phyloP scores from a whole-genome alignment of 2,888 invertebrate species.

The Agonopterix heracliana region DNA sequence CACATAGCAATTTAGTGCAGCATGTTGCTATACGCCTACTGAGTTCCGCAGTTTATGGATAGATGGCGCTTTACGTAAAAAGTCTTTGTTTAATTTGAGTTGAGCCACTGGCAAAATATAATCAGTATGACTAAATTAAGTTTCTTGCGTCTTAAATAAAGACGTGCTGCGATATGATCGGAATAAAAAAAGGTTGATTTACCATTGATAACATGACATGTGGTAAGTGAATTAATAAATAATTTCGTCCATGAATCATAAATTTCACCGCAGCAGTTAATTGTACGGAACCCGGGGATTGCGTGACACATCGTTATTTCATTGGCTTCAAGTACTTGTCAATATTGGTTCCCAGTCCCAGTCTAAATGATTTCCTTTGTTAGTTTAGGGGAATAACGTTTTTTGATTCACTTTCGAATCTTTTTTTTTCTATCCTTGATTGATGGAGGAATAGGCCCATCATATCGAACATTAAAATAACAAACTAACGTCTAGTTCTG shows the following conservation, averaged over 20 bases:
- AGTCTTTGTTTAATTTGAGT: neutral
- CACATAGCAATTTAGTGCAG: neutral
- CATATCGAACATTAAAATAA: too few relatives aligned
- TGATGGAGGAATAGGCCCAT: too few relatives aligned
- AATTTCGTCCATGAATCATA: neutral
- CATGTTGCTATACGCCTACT: constrained; percentile 19
- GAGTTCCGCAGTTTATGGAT: constrained; percentile 37
- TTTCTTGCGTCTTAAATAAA: too few relatives aligned
- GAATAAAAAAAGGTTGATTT: too few relatives aligned
- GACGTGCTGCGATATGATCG: too few relatives aligned
- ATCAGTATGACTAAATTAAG: too few relatives aligned
- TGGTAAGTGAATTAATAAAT: too few relatives aligned
- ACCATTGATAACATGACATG: too few relatives aligned
- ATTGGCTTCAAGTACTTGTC: constrained; percentile 23
- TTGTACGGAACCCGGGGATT: constrained; percentile 12
- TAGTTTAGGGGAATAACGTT: constrained; percentile 14
- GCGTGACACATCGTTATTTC: constrained; percentile 32
- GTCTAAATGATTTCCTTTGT: constrained; percentile 2
- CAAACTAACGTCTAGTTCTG: too few relatives aligned
- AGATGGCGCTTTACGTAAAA: constrained; percentile 49
- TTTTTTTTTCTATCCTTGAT: neutral
- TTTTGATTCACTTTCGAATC: constrained; percentile 6
- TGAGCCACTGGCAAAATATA: too few relatives aligned
- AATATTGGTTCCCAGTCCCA: constrained; percentile 15
- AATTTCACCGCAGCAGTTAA: constrained; percentile 4